A percentile compares a stretch with the other conserved stretches of the same genome.
phyloP scores from a whole-genome alignment of 1,140 invertebrate genomes.

The Armadillidium nasatum region DNA sequence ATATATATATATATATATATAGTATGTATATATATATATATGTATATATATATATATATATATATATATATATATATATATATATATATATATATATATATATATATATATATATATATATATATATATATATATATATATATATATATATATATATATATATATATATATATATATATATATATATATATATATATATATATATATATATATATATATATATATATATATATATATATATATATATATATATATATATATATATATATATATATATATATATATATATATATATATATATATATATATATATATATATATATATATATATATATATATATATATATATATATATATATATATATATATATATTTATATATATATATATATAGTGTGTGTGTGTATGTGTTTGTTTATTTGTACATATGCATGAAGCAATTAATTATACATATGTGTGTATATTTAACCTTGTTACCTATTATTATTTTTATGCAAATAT shows the following conservation, averaged over 20 bases:
- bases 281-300: background rate
- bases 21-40: background rate
- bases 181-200: background rate
- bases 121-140: background rate
- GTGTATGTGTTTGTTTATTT: too few species aligned
- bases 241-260: background rate
- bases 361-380: too few species aligned
- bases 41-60: background rate
- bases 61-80: background rate
- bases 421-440: too few species aligned
- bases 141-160: background rate
- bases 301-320: background rate
- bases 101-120: background rate
- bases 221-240: too few species aligned
- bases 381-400: too few species aligned
- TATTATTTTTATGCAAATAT: background rate
- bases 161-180: background rate
- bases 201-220: background rate
- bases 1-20: background rate
- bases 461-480: background rate
- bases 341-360: background rate
- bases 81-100: too few species aligned
- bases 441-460: too few species aligned
- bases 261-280: background rate
- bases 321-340: background rate